These are phyloP conservation scores for Chiloscyllium plagiosum DNA, from an alignment of 2,113 vertebrate species.

Conservation along the genomic window DNA sequence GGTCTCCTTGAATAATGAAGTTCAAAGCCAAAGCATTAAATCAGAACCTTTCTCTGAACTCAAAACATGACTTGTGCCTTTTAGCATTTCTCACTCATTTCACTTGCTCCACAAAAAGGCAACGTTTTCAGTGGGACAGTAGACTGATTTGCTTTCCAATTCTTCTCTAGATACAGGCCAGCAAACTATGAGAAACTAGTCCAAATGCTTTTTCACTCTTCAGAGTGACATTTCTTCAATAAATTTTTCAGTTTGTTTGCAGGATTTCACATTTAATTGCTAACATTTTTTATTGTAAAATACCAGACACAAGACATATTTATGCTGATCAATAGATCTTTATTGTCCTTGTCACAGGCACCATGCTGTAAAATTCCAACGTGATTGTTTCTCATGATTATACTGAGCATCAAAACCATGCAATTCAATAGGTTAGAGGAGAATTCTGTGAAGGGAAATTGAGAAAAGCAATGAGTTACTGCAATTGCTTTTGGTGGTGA, in stretches of 20 bases:
- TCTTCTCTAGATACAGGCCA: background rate
- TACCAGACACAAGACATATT: background rate
- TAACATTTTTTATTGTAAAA: slow-evolving; percentile 1
- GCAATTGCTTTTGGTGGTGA: background rate
- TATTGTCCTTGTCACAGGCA: background rate
- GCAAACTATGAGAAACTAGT: background rate
- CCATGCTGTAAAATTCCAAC: background rate
- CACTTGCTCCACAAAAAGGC: background rate
- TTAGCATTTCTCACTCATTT: background rate
- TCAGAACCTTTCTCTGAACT: slow-evolving; percentile 8
- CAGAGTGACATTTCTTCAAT: slow-evolving; percentile 20
- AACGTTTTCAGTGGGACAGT: background rate
- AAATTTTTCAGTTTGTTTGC: background rate
- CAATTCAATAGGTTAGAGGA: background rate
- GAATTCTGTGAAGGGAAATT: background rate
- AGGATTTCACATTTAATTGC: background rate
- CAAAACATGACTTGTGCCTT: background rate
- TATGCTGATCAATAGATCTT: background rate
- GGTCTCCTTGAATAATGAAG: background rate
- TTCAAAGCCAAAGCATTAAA: background rate
- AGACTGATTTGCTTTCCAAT: background rate
- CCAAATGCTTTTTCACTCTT: background rate
- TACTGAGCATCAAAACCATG: background rate
- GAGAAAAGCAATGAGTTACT: background rate
- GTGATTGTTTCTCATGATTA: background rate